Evolutionary conservation across 2,888 invertebrate species (phyloP).

Genomic region (Endomychus coccineus): DNA sequence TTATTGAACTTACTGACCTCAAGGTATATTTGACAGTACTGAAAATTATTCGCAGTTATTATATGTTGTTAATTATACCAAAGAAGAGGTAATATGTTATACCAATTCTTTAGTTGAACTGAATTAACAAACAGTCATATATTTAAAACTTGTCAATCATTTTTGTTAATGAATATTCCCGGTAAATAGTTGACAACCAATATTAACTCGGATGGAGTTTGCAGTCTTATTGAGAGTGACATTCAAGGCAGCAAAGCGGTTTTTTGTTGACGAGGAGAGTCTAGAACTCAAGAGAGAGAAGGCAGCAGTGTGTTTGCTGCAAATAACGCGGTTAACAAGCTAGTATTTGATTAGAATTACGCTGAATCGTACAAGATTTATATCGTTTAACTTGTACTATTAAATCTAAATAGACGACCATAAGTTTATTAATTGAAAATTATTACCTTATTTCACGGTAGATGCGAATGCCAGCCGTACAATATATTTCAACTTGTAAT

Average conservation of each 20-base stretch:
- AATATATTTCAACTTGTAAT: constrained; percentile 13
- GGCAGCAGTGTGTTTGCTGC: constrained; percentile 18
- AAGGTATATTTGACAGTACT: too few species aligned
- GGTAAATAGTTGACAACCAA: too few species aligned
- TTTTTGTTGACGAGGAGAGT: constrained; percentile 22
- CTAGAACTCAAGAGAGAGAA: too few species aligned
- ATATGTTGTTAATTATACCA: too few species aligned
- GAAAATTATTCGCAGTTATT: too few species aligned
- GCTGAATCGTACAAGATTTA: constrained; percentile 21
- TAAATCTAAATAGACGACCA: constrained; percentile 29
- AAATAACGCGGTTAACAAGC: constrained; percentile 21
- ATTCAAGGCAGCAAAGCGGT: constrained; percentile 20
- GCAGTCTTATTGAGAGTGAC: constrained; percentile 12
- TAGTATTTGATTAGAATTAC: constrained; percentile 23
- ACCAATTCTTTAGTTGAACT: too few species aligned
- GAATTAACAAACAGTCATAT: too few species aligned
- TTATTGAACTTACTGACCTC: too few species aligned
- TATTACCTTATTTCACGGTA: constrained; percentile 32
- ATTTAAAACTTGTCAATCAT: too few species aligned
- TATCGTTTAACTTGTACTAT: constrained; percentile 20
- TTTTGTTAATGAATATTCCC: too few species aligned
- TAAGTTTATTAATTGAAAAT: constrained; percentile 33
- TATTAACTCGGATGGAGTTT: too few species aligned
- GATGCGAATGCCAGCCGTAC: constrained; percentile 28
- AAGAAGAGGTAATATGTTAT: too few species aligned